Evolutionary conservation across 2,888 invertebrate species (phyloP).

Genomic region (Exephanes ischioxanthus): DNA sequence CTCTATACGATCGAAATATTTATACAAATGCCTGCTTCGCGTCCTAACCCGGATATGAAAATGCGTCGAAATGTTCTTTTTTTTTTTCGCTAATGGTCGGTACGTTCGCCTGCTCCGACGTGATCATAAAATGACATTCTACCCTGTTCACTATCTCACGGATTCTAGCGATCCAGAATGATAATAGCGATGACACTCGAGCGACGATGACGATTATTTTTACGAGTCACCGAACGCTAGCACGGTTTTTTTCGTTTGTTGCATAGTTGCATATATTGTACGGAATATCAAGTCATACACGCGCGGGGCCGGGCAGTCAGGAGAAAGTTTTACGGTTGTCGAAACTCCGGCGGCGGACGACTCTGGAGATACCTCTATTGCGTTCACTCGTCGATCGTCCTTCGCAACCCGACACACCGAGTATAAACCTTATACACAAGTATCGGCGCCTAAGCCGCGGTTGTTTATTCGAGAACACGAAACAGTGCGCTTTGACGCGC

Average conservation of each 20-base stretch:
- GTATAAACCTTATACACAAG: neutral
- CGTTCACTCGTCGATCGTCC: constrained; percentile 69
- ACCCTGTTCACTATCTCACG: neutral
- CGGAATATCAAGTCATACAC: constrained; percentile 21
- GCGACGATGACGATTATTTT: neutral
- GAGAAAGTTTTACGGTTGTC: constrained; percentile 70
- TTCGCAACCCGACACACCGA: constrained; percentile 52
- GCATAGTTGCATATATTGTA: neutral
- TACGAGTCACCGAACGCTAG: neutral
- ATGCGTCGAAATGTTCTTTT: neutral
- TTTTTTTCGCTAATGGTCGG: neutral
- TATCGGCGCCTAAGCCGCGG: neutral
- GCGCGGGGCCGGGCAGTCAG: constrained; percentile 23
- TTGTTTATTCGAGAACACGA: constrained; percentile 22
- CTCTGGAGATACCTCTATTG: constrained; percentile 61
- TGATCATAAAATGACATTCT: neutral
- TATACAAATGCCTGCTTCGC: constrained; percentile 42
- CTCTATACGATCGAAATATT: constrained; percentile 35
- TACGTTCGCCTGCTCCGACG: neutral
- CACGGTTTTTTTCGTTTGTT: neutral
- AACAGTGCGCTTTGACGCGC: neutral
- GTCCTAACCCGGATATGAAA: neutral
- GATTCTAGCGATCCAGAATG: neutral
- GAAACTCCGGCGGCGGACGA: constrained; percentile 60
- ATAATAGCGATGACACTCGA: neutral